A percentile compares a stretch with the other conserved stretches of the same genome.
These are phyloP conservation scores for Drosophila atroscutellata DNA, from an alignment of 2,888 invertebrate genomes.

Conservation along the genomic window DNA sequence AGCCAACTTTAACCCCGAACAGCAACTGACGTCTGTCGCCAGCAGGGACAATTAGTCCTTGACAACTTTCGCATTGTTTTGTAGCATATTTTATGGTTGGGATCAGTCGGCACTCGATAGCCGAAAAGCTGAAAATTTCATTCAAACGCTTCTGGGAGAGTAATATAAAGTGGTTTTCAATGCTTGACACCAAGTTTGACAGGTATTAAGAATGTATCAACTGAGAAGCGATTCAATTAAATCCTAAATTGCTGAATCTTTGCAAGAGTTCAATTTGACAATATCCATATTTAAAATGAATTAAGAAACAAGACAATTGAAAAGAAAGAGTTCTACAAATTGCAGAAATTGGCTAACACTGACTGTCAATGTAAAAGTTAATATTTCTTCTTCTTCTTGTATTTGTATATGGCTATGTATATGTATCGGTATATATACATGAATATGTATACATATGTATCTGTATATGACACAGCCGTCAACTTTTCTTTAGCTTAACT, in stretches of 20 bases:
- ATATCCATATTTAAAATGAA: not conserved
- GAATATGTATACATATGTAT: not conserved
- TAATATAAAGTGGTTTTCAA: not conserved
- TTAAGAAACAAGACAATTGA: not conserved
- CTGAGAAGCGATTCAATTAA: not conserved
- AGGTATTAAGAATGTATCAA: not conserved
- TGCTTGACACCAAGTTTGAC: not conserved
- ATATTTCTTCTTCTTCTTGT: not conserved
- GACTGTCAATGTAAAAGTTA: not conserved
- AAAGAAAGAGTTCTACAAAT: not conserved
- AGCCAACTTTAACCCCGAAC: constrained; percentile 28
- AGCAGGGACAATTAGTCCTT: constrained; percentile 9
- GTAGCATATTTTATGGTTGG: not conserved
- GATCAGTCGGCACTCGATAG: not conserved
- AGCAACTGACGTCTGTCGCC: constrained; percentile 24
- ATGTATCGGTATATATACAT: not conserved
- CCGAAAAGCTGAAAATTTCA: constrained; percentile 3
- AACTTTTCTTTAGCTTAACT: constrained; percentile 47
- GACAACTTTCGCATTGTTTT: constrained; percentile 12
- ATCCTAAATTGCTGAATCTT: not conserved
- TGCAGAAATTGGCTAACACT: not conserved
- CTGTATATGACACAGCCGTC: constrained; percentile 20
- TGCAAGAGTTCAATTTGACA: not conserved
- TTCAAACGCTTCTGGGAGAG: not conserved
- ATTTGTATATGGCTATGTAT: not conserved